phyloP scores from a whole-genome alignment of 2,797 vertebrate species.

The Coregonus ussuriensis region DNA sequence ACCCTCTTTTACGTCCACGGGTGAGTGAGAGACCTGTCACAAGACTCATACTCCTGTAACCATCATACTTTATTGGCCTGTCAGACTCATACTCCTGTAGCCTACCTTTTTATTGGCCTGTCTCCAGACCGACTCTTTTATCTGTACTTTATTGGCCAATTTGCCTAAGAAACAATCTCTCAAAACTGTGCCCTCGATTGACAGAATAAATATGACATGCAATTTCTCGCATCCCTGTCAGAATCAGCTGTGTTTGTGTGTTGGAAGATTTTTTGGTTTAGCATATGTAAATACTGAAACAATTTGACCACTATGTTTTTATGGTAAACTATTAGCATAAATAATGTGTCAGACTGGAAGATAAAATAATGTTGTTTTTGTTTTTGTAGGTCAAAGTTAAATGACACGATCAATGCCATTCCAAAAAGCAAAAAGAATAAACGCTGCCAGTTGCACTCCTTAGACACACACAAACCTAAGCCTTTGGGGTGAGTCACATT shows the following conservation, averaged over 20 bases:
- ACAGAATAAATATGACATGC: no score
- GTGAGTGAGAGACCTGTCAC: constrained; percentile 69
- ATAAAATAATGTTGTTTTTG: neutral
- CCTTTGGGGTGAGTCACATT: constrained; percentile 89
- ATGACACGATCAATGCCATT: constrained; percentile 95
- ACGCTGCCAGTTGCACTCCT: constrained; percentile 94
- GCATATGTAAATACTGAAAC: no score
- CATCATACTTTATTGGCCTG: neutral
- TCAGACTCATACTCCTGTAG: neutral
- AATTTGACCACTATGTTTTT: no score
- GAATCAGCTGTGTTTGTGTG: no score
- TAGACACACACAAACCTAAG: constrained; percentile 98
- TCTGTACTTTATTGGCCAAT: neutral
- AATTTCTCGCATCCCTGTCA: no score
- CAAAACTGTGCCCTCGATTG: no score
- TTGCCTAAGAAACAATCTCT: neutral
- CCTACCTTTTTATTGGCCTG: neutral
- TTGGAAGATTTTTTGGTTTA: no score
- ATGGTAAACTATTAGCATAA: neutral
- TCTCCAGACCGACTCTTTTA: neutral
- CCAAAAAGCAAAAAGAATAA: constrained; percentile 99
- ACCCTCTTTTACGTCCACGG: constrained; percentile 95
- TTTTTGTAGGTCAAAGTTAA: constrained; percentile 88
- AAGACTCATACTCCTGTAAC: neutral
- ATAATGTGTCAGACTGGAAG: neutral